A percentile compares a stretch with the other conserved stretches of the same genome.
Evolutionary conservation across 1,140 invertebrate species (phyloP).

Genomic region (Coenobita brevimanus): DNA sequence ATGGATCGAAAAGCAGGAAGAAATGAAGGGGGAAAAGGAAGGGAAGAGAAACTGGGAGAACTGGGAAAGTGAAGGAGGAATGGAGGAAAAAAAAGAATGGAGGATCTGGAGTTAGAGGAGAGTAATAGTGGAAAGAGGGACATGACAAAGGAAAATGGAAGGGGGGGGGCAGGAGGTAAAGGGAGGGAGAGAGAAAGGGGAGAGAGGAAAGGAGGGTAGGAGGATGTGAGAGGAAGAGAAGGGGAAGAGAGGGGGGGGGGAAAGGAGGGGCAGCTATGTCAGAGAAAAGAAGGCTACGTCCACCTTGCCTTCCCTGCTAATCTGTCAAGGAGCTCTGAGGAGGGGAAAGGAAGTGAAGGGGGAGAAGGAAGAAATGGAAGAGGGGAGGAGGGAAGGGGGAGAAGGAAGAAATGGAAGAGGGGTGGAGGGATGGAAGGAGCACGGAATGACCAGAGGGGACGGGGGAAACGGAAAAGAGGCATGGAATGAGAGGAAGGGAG

Average conservation of each 20-base stretch:
- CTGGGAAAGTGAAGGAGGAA: not conserved
- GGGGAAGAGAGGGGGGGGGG: not conserved
- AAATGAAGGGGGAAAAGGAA: not conserved
- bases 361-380: not conserved
- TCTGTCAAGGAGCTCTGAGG: not conserved
- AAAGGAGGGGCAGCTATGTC: too few species aligned
- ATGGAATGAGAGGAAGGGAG: too few species aligned
- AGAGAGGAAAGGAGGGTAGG: too few species aligned
- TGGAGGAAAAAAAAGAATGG: not conserved
- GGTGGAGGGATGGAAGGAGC: too few species aligned
- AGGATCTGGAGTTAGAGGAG: not conserved
- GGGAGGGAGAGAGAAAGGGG: not conserved
- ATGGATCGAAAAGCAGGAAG: slow-evolving; percentile 6
- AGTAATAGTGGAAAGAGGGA: slow-evolving; percentile 3
- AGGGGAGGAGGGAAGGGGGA: not conserved
- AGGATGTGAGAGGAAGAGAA: not conserved
- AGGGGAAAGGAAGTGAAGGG: not conserved
- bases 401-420: not conserved
- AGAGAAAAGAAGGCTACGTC: too few species aligned
- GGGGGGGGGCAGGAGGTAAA: not conserved
- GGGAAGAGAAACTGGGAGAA: not conserved
- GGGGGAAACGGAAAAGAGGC: too few species aligned
- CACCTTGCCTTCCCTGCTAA: too few species aligned
- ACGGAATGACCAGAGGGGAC: too few species aligned
- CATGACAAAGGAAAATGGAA: not conserved